These are phyloP conservation scores for Paragorgia papillata DNA, from an alignment of 92 coral and sea anemone species.

Conservation along the genomic window DNA sequence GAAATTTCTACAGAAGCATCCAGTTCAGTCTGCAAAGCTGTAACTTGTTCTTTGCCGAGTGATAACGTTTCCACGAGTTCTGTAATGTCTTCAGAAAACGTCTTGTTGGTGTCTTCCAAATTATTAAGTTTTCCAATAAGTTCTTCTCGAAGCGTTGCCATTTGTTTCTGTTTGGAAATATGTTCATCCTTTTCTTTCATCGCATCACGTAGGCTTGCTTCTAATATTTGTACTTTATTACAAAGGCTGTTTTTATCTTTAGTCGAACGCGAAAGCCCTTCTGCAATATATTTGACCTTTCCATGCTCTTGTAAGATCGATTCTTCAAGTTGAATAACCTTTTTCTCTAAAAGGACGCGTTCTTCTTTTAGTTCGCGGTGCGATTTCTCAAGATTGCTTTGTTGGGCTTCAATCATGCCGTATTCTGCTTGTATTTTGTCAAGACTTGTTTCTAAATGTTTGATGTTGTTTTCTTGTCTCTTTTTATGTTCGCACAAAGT, in stretches of 20 bases:
- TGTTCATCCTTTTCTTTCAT: background rate
- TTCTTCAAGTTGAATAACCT: constrained; percentile 1
- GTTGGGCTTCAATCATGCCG: background rate
- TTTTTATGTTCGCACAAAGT: constrained; percentile 10
- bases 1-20: background rate
- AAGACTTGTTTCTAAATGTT: background rate
- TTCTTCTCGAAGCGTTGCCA: background rate
- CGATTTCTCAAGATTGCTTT: background rate
- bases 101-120: background rate
- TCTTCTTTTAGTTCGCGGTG: background rate
- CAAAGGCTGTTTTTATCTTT: background rate
- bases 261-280: constrained; percentile 3
- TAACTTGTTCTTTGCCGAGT: constrained; percentile 1
- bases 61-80: background rate
- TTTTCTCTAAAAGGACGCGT: background rate
- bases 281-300: background rate
- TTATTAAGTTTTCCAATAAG: background rate
- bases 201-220: background rate
- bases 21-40: constrained; percentile 10
- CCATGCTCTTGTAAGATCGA: background rate
- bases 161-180: background rate
- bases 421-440: background rate
- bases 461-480: background rate
- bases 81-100: constrained; percentile 1
- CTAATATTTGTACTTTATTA: background rate